Conservation (phyloP, 2,888 invertebrate genomes). For the Eulithis prunata region DNA sequence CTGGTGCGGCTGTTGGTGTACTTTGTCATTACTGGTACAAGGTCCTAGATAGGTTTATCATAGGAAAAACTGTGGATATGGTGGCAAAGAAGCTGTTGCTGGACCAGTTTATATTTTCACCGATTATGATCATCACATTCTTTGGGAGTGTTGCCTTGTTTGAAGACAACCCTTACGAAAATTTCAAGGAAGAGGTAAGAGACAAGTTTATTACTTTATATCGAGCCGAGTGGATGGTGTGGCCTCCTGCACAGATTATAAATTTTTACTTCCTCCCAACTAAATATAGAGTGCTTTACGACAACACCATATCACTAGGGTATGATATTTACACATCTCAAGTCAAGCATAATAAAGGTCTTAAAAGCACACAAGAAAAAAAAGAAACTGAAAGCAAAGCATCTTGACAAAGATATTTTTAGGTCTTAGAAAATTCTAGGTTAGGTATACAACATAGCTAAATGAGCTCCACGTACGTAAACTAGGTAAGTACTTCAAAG, state of each 20-base stretch:
- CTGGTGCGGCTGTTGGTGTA: conserved; percentile 92
- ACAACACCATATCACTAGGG: conserved; percentile 93
- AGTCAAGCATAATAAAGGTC: conserved; percentile 86
- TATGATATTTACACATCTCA: conserved; percentile 95
- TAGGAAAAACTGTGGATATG: conserved; percentile 88
- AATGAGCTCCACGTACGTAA: conserved; percentile 24
- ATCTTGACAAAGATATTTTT: conserved; percentile 24
- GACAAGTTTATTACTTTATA: conserved; percentile 92
- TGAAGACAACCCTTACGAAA: conserved; percentile 86
- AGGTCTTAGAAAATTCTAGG: conserved; percentile 19
- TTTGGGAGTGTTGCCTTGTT: conserved; percentile 91
- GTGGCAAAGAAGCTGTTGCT: conserved; percentile 91
- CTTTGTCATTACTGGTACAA: conserved; percentile 96
- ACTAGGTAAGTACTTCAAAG: conserved; percentile 4
- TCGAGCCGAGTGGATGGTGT: conserved; percentile 95
- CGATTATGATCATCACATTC: conserved; percentile 91
- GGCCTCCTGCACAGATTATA: conserved; percentile 97
- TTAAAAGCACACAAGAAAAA: conserved; percentile 41
- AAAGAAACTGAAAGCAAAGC: conserved; percentile 11
- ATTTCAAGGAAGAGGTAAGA: conserved; percentile 88
- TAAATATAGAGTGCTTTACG: conserved; percentile 94
- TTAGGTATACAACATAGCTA: conserved; percentile 24
- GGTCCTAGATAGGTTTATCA: conserved; percentile 89
- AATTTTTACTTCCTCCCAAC: conserved; percentile 96
- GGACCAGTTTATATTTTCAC: conserved; percentile 95